Base-by-base conservation (phyloP, 2,797 vertebrate genomes). In the Danionella dracula region DNA sequence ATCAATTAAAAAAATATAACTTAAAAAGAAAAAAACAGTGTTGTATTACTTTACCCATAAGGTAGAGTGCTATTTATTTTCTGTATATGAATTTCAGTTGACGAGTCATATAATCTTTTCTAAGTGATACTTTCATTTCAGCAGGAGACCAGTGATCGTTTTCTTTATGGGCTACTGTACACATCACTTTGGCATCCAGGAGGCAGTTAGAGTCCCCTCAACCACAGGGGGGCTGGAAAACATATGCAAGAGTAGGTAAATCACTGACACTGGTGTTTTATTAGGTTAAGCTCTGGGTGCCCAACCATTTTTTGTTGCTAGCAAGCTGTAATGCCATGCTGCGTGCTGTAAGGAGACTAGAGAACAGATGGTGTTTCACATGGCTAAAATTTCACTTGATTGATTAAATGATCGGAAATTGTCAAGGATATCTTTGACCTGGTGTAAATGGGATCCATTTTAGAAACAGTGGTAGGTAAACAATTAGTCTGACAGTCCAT, bases 391-490 rank as follows among this genome's bases (percentile, higher is more conserved):
- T 72, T 70, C 58, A 62, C 66, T 77, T 73, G 70, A 78, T 80
- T 85, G 76, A 84, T 84, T 82, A 82, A 78, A 74, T 54, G 72
- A 76, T 78, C 76, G 69, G 82, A 84, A 85, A 38, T 81, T 79
- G 48, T 76, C 78, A 69, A 81, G 83, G 83, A 80, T 74, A 83
- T 75, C 73, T 64, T 53, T 78, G 81, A 80, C 77, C 83, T 75
- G 77, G 81, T 84, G 86, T 83, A 83, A 83, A 85, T 82, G 80
- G 76, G 77, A 74, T 75, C 81, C 82, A 78, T 86, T 86, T 87
- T 85, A 85, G 79, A 78, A 88, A 84, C 85, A 84, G 83, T 83
- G 80, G 86, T 88, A 83, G 83, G 86, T 88, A 89, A 90, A 90
- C 87, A 88, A 89, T 90, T 89, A 90, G 82, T 67, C 68, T 77